Conservation (phyloP, 2,888 invertebrate species). For the Cephus runcator region DNA sequence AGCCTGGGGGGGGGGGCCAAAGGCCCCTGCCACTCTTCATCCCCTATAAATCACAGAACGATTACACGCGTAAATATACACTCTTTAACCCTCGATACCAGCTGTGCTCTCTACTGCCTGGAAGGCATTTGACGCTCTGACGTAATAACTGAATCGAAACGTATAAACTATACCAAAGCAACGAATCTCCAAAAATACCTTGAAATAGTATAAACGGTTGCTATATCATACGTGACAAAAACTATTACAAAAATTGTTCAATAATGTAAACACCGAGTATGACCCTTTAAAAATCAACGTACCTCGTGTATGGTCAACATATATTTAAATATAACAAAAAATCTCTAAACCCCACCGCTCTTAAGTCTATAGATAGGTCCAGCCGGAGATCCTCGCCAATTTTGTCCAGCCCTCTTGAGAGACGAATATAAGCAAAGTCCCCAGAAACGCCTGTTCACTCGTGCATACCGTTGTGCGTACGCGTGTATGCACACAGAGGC, state of each 20-base stretch:
- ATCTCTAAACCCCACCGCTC: neutral
- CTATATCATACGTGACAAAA: no score
- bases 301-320: neutral
- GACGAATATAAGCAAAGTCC: neutral
- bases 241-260: neutral
- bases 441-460: neutral
- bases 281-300: neutral
- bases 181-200: neutral
- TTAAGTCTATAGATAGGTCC: neutral
- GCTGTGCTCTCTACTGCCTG: constrained; percentile 23
- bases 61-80: constrained; percentile 44
- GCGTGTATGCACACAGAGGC: neutral
- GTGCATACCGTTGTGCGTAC: neutral
- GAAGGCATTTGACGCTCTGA: constrained; percentile 28
- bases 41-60: constrained; percentile 41
- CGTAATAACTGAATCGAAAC: constrained; percentile 28
- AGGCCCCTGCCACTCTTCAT: constrained; percentile 20
- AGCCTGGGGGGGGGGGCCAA: constrained; percentile 16
- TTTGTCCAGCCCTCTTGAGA: neutral
- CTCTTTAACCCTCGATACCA: constrained; percentile 21
- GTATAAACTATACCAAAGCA: constrained; percentile 22
- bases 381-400: neutral
- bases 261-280: neutral
- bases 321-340: neutral
- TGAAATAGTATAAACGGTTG: neutral